phyloP scores from a whole-genome alignment of 2,888 invertebrate genomes.

The Meghimatium bilineatum region DNA sequence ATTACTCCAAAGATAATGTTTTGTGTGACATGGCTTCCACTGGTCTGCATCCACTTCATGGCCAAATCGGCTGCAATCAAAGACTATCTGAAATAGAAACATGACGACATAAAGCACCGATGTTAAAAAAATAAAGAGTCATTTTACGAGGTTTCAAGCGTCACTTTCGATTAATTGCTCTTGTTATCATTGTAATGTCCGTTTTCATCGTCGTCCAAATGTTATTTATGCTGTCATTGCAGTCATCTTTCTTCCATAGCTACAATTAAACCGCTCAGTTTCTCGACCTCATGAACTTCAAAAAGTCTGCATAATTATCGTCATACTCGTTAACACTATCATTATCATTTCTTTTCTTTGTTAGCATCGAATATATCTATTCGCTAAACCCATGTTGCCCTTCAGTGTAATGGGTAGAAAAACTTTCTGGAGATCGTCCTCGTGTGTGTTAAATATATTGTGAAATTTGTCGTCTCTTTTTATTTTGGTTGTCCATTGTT shows the following conservation, averaged over 20 bases:
- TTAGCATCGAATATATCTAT: too few relatives aligned
- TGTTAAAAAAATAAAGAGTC: background rate
- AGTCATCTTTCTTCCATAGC: background rate
- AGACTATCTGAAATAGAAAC: background rate
- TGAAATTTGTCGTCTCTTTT: too few relatives aligned
- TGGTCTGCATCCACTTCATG: constrained; percentile 12
- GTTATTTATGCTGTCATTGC: background rate
- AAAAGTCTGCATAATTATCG: background rate
- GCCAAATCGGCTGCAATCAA: background rate
- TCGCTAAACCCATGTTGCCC: too few relatives aligned
- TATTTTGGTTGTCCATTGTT: too few relatives aligned
- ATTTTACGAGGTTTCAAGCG: constrained; percentile 9
- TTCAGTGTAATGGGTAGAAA: too few relatives aligned
- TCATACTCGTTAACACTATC: background rate
- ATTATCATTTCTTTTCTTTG: background rate
- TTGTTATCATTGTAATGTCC: background rate
- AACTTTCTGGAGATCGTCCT: too few relatives aligned
- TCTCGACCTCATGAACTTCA: background rate
- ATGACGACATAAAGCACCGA: background rate
- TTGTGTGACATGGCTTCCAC: constrained; percentile 8
- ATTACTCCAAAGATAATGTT: background rate
- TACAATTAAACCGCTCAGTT: background rate
- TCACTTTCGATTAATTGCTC: constrained; percentile 7
- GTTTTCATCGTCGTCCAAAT: background rate
- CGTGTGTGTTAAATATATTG: too few relatives aligned